Base-by-base conservation (phyloP, 2,888 invertebrate species). In the Pomacea canaliculata region DNA sequence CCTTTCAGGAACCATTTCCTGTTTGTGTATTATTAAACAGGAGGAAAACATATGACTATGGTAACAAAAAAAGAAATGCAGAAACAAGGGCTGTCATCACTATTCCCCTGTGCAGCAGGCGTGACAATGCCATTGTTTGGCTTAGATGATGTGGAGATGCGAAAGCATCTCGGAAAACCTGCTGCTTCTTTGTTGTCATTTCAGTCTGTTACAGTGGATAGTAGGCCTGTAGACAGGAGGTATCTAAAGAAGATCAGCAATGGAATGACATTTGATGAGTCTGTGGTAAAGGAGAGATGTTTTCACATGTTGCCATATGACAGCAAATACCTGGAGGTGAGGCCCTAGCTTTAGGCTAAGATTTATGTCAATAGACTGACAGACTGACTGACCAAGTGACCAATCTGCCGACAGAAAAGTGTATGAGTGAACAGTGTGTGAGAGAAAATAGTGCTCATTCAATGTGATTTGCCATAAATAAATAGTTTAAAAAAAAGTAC, bases 281-380 rank as follows among this genome's bases (percentile, higher is more conserved):
- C 89, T 77, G 91, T 90, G 49, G 88, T 90, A 16, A 84, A 83
- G 70, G 88, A 89, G 10, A 80, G 89, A 70, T 89, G 88, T 71
- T 86, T 86, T 78, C 87, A 89, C 78, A 85, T 86, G 76, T 77
- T 90, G 67, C 90, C 90, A 9, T 91, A 90, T 81, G 85, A 85
- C 81, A 84, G 85, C 51, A 88, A 89, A 76, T 89, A 89, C 73
- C 83, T 89, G 71, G 7, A 62, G 62, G 74, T 74, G 10, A 69
- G 74, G 37, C 27, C 2, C 27, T 19, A 27, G 10, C 19, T 16
- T 63, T 27, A 63, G 12, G 5, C 5, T 56, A 56, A 56, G 10
- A 56, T 56, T 56, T 56, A 37, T 37, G 37, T 37, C 3, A 5
- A 37, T 37, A 37, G 37, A 37, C 37, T 5, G 5, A 37, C 37